phyloP scores from a whole-genome alignment of 2,888 invertebrate genomes.

The Melipona beecheii region DNA sequence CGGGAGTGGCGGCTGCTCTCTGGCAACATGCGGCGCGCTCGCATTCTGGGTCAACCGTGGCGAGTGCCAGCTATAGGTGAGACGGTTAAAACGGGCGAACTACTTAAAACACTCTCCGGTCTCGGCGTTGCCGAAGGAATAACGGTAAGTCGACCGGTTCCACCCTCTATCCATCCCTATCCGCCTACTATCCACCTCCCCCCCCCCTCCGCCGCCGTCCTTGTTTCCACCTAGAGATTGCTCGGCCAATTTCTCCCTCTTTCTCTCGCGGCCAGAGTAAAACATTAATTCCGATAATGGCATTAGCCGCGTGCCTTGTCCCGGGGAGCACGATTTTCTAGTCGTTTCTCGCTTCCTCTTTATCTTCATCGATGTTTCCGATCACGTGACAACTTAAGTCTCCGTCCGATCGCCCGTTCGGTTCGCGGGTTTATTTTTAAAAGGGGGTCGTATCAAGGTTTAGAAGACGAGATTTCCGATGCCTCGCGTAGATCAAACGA shows the following conservation, averaged over 20 bases:
- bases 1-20: slow-evolving; percentile 19
- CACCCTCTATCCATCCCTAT: neutral
- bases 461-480: neutral
- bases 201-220: neutral
- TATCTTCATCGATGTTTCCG: slow-evolving; percentile 17
- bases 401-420: neutral
- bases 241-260: slow-evolving; percentile 59
- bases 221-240: slow-evolving; percentile 43
- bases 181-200: neutral
- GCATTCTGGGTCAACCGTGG: slow-evolving; percentile 70
- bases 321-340: slow-evolving; percentile 34
- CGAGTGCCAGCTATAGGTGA: slow-evolving; percentile 44
- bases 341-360: slow-evolving; percentile 20
- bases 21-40: slow-evolving; percentile 48
- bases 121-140: slow-evolving; percentile 25
- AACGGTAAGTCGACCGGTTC: slow-evolving; percentile 35
- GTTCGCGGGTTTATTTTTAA: neutral
- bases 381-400: slow-evolving; percentile 14
- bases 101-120: slow-evolving; percentile 62
- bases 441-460: neutral
- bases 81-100: slow-evolving; percentile 65
- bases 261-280: slow-evolving; percentile 35
- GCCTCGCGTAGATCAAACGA: neutral
- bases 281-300: slow-evolving; percentile 71
- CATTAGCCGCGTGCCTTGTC: slow-evolving; percentile 61